Percentiles rank a stretch among this genome's conserved stretches.
Evolutionary conservation across 1,140 invertebrate species (phyloP).

Genomic region (Conopomorpha cramerella): DNA sequence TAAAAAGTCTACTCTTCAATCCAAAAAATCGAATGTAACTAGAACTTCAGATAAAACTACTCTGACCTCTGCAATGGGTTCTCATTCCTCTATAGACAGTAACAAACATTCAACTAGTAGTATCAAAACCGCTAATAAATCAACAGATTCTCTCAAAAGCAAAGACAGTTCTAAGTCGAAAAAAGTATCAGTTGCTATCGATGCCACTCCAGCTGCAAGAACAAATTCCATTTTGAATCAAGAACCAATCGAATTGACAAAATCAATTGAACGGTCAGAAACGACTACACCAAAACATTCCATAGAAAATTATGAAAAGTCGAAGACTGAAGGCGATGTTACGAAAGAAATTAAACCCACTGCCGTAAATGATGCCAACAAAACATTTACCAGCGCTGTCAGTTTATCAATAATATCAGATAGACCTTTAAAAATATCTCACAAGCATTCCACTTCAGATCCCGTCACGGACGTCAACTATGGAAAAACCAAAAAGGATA

Average conservation of each 20-base stretch:
- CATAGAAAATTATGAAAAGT: slow-evolving; percentile 31
- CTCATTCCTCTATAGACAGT: slow-evolving; percentile 39
- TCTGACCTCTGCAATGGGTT: slow-evolving; percentile 44
- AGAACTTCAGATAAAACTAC: slow-evolving; percentile 49
- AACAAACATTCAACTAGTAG: slow-evolving; percentile 25
- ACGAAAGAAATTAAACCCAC: slow-evolving; percentile 10
- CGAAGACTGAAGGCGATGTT: slow-evolving; percentile 44
- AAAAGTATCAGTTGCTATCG: slow-evolving; percentile 75
- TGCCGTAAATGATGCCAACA: slow-evolving; percentile 16
- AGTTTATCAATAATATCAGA: slow-evolving; percentile 40
- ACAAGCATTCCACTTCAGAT: slow-evolving; percentile 77
- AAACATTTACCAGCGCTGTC: slow-evolving; percentile 55
- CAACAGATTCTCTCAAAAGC: slow-evolving; percentile 46
- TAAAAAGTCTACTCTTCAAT: slow-evolving; percentile 14
- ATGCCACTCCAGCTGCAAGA: slow-evolving; percentile 73
- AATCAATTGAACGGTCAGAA: slow-evolving; percentile 56
- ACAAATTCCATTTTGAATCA: slow-evolving; percentile 74
- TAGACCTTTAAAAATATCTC: slow-evolving; percentile 61
- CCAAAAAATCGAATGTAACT: slow-evolving; percentile 22
- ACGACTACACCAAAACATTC: slow-evolving; percentile 26
- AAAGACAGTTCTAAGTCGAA: slow-evolving; percentile 58
- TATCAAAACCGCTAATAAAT: slow-evolving; percentile 30
- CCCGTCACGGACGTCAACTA: slow-evolving; percentile 63
- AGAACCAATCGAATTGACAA: slow-evolving; percentile 73
- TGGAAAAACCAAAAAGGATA: slow-evolving; percentile 38